Evolutionary conservation across 2,888 invertebrate genomes (phyloP).

Genomic region (Clunio marinus): DNA sequence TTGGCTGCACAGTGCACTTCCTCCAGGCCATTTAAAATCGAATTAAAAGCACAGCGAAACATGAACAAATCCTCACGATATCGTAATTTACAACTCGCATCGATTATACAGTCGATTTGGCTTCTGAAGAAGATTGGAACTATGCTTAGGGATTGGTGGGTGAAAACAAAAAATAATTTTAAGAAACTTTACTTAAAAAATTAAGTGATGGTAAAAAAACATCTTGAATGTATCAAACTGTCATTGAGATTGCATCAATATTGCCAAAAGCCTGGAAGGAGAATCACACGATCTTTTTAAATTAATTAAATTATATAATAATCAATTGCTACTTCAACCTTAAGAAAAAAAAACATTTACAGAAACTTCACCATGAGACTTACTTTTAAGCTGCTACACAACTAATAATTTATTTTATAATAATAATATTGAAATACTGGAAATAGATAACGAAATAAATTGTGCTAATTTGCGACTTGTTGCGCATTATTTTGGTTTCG

Average conservation of each 20-base stretch:
- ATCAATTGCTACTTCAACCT: too few species aligned
- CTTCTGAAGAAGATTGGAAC: constrained; percentile 20
- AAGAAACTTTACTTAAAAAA: too few species aligned
- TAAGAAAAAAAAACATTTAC: too few species aligned
- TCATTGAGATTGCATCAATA: too few species aligned
- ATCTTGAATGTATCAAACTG: too few species aligned
- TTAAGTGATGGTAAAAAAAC: too few species aligned
- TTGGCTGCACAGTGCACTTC: constrained; percentile 10
- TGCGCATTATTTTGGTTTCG: constrained; percentile 20
- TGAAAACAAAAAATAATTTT: too few species aligned
- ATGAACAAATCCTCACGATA: constrained; percentile 13
- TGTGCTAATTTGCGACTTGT: neutral
- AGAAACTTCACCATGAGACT: too few species aligned
- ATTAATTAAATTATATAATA: too few species aligned
- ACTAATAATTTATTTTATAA: constrained; percentile 1
- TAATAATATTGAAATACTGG: neutral
- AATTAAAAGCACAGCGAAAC: constrained; percentile 26
- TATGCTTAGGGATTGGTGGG: neutral
- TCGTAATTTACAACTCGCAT: neutral
- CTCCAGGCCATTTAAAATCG: constrained; percentile 26
- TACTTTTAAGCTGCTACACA: neutral
- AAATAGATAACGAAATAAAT: constrained; percentile 30
- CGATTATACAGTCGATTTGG: neutral
- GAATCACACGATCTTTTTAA: too few species aligned
- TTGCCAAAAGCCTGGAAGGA: too few species aligned